Base-by-base conservation (phyloP, 2,888 invertebrate species). In the Pheosia tremula region DNA sequence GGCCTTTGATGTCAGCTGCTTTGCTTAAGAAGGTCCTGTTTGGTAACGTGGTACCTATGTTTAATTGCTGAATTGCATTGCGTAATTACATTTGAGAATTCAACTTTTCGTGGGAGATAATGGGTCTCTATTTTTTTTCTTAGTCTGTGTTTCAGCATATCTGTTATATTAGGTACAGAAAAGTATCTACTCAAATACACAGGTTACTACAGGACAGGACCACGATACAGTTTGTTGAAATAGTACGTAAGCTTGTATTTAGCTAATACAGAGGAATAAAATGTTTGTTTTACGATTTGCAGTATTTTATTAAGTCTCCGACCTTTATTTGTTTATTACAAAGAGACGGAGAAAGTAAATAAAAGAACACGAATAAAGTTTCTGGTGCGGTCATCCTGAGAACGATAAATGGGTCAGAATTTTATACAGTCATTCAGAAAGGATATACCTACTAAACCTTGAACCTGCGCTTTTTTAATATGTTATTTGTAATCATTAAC, bases 231-330 rank as follows among this genome's bases (percentile, higher is more conserved):
- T 75, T 79, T 79, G 81, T 83, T 81, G 68, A 77, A 59, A 52
- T 82, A 83, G 70, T 82, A 38, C 45, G 67, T 81, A 81, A 80
- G 72, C 53, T 43, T 63, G 67, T 71, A 52, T 66, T 61, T 68
- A 69, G 61, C 57, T 60, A 69, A 65, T 60, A 56, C 53, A 63
- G 59, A 59, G 61, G 69, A 79, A 80, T 79, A 80, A 83, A 81
- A 70, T 59, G 62, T 74, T 75, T 75, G 71, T 67, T 75, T 77
- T 72, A 77, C 64, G 61, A 71, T 73, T 38, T 37, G 4, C 13
- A 47, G 53, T 56, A 45, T 74, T 72, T 75, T 67, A 75, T 71
- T 74, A 61, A 60, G 55, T 50, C 38, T 24, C 61, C 47, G 49
- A 68, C 61, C 62, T 60, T 62, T 43, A 41, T 63, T 64, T 62